Conservation (phyloP, 2,797 vertebrate species). For the Chromobotia macracanthus region DNA sequence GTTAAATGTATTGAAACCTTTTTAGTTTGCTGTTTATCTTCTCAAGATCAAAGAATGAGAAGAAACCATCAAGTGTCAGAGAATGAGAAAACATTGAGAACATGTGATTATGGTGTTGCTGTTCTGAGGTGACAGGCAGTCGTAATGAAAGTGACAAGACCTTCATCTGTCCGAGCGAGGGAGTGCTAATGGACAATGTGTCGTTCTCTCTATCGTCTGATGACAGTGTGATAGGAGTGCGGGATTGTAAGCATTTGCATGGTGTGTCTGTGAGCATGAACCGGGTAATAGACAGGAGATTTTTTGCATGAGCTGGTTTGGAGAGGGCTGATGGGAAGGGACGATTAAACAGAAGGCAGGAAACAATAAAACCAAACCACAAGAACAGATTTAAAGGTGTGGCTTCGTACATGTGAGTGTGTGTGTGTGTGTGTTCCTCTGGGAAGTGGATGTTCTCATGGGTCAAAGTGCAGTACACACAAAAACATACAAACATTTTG, state of each 20-base stretch:
- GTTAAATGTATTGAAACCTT: too few species aligned
- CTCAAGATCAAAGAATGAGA: too few species aligned
- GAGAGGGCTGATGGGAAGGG: conserved; percentile 2
- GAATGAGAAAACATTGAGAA: too few species aligned
- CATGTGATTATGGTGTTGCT: too few species aligned
- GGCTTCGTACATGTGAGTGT: neutral
- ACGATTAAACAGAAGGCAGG: neutral
- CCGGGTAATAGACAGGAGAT: conserved; percentile 34
- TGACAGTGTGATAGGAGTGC: conserved; percentile 63
- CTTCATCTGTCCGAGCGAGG: neutral
- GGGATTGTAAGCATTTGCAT: conserved; percentile 70
- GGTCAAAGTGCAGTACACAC: conserved; percentile 20
- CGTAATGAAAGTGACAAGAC: too few species aligned
- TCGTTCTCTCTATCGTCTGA: conserved; percentile 4
- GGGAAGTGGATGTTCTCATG: neutral
- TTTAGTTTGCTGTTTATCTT: too few species aligned
- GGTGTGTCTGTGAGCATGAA: conserved; percentile 40
- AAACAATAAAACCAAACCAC: conserved; percentile 32
- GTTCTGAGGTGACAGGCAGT: too few species aligned
- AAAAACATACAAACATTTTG: conserved; percentile 24
- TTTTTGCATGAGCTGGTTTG: conserved; percentile 61
- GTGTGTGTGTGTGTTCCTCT: neutral
- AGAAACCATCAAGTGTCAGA: too few species aligned
- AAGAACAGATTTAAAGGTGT: conserved; percentile 24
- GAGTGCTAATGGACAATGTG: neutral